Percentiles rank a stretch among this genome's conserved stretches.
phyloP scores from a whole-genome alignment of 2,888 invertebrate genomes.

The Brachyopa scutellaris region DNA sequence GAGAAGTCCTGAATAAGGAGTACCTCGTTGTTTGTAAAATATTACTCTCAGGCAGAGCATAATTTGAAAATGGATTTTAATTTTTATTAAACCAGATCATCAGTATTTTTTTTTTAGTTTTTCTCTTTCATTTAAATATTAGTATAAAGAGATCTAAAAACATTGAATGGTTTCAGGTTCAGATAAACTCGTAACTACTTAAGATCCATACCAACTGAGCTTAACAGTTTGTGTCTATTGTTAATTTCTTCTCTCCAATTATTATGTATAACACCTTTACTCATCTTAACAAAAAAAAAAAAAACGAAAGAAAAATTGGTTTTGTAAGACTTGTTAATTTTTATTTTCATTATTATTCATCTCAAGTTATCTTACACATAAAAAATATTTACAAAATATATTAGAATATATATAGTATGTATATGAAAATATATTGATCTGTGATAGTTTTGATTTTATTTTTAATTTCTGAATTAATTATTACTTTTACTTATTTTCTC shows the following conservation, averaged over 20 bases:
- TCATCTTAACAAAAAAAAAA: neutral
- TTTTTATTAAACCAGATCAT: neutral
- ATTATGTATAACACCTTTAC: neutral
- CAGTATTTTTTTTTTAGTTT: slow-evolving; percentile 18
- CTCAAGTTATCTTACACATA: slow-evolving; percentile 56
- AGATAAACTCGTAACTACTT: neutral
- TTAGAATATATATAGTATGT: slow-evolving; percentile 44
- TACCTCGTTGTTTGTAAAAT: neutral
- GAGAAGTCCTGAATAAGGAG: slow-evolving; percentile 7
- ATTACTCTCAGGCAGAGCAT: slow-evolving; percentile 8
- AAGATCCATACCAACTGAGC: neutral
- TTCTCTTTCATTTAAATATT: neutral
- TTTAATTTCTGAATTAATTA: slow-evolving; percentile 39
- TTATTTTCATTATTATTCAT: slow-evolving; percentile 48
- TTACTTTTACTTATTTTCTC: slow-evolving; percentile 20
- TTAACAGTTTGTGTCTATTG: slow-evolving; percentile 16
- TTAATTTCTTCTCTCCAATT: neutral
- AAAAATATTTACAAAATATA: slow-evolving; percentile 55
- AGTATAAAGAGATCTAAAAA: neutral
- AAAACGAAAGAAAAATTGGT: neutral
- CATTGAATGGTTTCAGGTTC: slow-evolving; percentile 51
- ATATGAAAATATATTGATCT: slow-evolving; percentile 73
- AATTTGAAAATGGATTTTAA: neutral
- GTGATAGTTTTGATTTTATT: slow-evolving; percentile 74
- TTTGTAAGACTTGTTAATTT: slow-evolving; percentile 21